Conservation (phyloP, 2,113 vertebrate genomes). For the Nerophis ophidion region DNA sequence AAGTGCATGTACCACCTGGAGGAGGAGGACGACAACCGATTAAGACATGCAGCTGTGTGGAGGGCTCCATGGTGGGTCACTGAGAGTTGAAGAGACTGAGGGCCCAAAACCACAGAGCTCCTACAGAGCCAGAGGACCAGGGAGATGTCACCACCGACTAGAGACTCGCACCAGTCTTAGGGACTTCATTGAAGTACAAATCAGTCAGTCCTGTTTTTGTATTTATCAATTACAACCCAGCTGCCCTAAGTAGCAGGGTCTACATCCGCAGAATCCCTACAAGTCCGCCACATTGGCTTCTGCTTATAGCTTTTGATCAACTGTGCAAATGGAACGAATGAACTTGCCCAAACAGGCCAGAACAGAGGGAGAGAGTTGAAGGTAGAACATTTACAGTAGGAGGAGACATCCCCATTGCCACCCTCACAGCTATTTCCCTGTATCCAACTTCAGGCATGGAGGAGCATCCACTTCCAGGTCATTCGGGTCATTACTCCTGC, state of each 20-base stretch:
- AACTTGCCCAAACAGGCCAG: slow-evolving; percentile 36
- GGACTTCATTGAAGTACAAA: no score
- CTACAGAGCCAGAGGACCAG: no score
- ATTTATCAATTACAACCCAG: neutral
- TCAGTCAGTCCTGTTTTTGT: no score
- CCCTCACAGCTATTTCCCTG: neutral
- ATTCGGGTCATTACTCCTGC: neutral
- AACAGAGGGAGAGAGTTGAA: slow-evolving; percentile 35
- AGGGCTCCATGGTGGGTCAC: no score
- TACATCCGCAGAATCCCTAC: slow-evolving; percentile 41
- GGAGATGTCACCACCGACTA: no score
- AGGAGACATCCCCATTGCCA: slow-evolving; percentile 31
- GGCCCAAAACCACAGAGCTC: no score
- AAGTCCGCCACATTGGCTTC: slow-evolving; percentile 37
- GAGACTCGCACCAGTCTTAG: no score
- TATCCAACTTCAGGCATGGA: slow-evolving; percentile 23
- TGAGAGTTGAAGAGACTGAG: no score
- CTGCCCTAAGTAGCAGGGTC: slow-evolving; percentile 25
- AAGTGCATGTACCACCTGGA: no score
- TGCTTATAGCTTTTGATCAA: slow-evolving; percentile 43
- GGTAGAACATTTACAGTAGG: slow-evolving; percentile 49
- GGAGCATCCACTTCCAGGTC: slow-evolving; percentile 48
- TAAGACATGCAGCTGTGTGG: no score
- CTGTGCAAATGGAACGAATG: slow-evolving; percentile 44
- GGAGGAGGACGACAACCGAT: no score